These are phyloP conservation scores for Addax nasomaculatus DNA, from an alignment of 2,113 vertebrate genomes.

Conservation along the genomic window DNA sequence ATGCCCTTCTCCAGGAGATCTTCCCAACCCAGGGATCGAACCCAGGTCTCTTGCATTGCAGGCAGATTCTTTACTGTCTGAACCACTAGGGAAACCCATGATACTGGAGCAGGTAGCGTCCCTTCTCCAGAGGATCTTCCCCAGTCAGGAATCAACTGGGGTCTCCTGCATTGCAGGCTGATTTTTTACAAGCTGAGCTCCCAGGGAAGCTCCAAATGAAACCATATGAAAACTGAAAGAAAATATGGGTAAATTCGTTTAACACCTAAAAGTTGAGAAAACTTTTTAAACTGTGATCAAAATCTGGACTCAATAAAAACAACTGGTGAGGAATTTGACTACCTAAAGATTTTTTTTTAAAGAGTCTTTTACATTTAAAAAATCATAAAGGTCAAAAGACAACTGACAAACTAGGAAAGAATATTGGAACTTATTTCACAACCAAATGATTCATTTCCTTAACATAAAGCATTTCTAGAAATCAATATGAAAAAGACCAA, in stretches of 20 bases:
- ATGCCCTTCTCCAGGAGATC: background rate
- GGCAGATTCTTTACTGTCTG: background rate
- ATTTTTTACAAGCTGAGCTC: background rate
- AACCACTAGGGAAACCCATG: background rate
- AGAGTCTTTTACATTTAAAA: background rate
- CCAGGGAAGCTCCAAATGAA: background rate
- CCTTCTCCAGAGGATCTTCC: background rate
- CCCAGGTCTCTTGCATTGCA: background rate
- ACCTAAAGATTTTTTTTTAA: background rate
- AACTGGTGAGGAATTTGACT: background rate
- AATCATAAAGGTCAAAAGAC: background rate
- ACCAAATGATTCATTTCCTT: conserved; percentile 2
- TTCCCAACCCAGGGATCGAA: background rate
- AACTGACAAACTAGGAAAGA: background rate
- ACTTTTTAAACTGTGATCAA: background rate
- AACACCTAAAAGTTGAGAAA: background rate
- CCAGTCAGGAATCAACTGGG: background rate
- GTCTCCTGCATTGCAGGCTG: background rate
- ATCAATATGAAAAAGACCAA: background rate
- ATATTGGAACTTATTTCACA: background rate
- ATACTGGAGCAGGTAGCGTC: background rate
- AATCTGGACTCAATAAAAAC: background rate
- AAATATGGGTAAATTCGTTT: background rate
- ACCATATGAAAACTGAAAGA: background rate
- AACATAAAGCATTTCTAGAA: background rate